These are phyloP conservation scores for Charaxes varanes DNA, from an alignment of 1,140 invertebrate species.

Conservation along the genomic window DNA sequence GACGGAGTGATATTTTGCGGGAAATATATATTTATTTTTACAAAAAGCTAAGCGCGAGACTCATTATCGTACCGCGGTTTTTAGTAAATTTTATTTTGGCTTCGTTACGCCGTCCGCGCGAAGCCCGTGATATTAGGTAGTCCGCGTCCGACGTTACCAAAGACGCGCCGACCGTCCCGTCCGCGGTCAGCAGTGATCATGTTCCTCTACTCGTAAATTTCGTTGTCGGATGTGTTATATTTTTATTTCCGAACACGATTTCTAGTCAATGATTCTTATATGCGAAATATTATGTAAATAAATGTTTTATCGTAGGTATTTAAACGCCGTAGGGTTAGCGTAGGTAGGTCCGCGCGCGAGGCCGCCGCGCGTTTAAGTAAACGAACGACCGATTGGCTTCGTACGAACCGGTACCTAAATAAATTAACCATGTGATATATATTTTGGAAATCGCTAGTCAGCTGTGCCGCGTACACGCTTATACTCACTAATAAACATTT, in stretches of 20 bases:
- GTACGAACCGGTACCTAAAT: constrained; percentile 7
- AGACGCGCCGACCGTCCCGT: constrained; percentile 61
- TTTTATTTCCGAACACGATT: constrained; percentile 55
- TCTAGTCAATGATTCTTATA: constrained; percentile 69
- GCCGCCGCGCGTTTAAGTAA: no score
- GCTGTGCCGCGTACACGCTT: constrained; percentile 68
- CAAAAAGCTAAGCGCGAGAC: no score
- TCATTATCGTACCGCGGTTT: constrained; percentile 65
- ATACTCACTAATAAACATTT: constrained; percentile 69
- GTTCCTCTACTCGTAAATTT: constrained; percentile 51
- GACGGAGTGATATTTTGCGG: no score
- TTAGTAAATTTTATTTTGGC: constrained; percentile 68
- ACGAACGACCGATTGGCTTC: constrained; percentile 16
- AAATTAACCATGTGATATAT: constrained; percentile 55
- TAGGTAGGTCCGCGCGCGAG: constrained; percentile 54
- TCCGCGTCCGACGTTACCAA: constrained; percentile 43
- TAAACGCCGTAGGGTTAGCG: constrained; percentile 47
- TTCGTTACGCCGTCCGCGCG: constrained; percentile 38
- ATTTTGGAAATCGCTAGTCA: constrained; percentile 63
- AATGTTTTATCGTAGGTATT: constrained; percentile 51
- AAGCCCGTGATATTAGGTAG: constrained; percentile 50
- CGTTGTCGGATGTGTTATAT: constrained; percentile 44
- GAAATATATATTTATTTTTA: no score
- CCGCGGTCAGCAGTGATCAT: constrained; percentile 38
- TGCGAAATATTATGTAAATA: constrained; percentile 65